Evolutionary conservation across 2,113 vertebrate species (phyloP).

Genomic region (Progne subis): DNA sequence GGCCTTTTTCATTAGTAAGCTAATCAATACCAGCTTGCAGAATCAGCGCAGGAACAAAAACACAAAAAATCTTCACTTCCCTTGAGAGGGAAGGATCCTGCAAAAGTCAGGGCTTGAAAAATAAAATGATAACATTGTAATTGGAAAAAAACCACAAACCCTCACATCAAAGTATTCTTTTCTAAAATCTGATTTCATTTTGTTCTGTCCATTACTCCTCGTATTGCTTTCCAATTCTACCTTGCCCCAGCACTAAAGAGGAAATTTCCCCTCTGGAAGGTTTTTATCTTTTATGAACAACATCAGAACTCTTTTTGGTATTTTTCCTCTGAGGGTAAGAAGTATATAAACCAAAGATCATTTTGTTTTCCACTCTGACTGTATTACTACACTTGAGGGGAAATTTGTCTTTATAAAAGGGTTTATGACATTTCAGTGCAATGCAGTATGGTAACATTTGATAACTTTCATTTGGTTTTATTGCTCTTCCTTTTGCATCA

Average conservation of each 20-base stretch:
- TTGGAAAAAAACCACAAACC: not conserved
- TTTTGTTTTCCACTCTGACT: conserved; percentile 59
- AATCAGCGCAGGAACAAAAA: not conserved
- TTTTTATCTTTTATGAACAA: conserved; percentile 54
- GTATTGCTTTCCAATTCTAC: conserved; percentile 49
- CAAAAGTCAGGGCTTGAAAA: not conserved
- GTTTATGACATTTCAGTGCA: conserved; percentile 54
- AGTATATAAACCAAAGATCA: conserved; percentile 52
- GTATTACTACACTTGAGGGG: conserved; percentile 58
- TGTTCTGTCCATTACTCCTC: conserved; percentile 8
- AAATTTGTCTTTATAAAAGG: conserved; percentile 64
- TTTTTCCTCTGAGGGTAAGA: conserved; percentile 58
- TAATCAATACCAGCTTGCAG: conserved; percentile 4
- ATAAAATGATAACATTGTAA: conserved; percentile 3
- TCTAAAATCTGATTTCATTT: conserved; percentile 41
- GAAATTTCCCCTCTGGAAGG: conserved; percentile 54
- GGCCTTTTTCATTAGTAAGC: conserved; percentile 1
- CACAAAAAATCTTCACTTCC: not conserved
- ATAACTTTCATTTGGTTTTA: conserved; percentile 55
- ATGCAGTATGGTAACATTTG: conserved; percentile 6
- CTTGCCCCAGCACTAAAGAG: conserved; percentile 39
- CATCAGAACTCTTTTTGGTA: conserved; percentile 44
- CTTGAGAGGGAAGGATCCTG: not conserved
- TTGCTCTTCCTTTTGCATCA: conserved; percentile 27
- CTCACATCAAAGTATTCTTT: not conserved